These are phyloP conservation scores for Xiphophorus birchmanni DNA, from an alignment of 2,797 vertebrate species.

Conservation along the genomic window DNA sequence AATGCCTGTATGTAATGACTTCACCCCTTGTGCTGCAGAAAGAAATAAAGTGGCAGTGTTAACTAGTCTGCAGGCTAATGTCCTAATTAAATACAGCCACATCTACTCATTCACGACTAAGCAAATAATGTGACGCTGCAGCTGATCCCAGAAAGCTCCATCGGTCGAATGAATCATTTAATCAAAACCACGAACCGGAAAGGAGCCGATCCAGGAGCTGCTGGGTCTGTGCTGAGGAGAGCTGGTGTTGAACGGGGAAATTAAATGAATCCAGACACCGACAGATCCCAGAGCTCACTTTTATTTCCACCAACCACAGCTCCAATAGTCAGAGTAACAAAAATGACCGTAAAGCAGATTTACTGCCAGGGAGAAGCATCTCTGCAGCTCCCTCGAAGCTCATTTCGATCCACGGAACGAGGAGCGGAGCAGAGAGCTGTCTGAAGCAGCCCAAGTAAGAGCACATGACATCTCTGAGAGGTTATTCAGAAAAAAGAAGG, in stretches of 20 bases:
- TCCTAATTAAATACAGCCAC: constrained; percentile 16
- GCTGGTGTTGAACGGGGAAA: not conserved
- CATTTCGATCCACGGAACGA: constrained; percentile 60
- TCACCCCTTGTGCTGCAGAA: constrained; percentile 16
- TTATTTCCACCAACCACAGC: constrained; percentile 41
- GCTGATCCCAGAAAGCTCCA: constrained; percentile 18
- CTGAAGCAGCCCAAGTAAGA: constrained; percentile 20
- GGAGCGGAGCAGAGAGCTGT: constrained; percentile 37
- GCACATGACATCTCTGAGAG: constrained; percentile 3
- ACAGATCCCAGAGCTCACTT: constrained; percentile 15
- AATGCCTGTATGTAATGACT: constrained; percentile 58
- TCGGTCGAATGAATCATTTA: constrained; percentile 42
- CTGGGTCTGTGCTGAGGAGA: constrained; percentile 15
- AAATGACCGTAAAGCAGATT: constrained; percentile 66
- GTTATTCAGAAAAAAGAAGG: not conserved
- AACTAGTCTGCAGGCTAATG: not conserved
- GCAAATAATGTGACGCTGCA: constrained; percentile 29
- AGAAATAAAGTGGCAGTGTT: not conserved
- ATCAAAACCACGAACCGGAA: constrained; percentile 24
- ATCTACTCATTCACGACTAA: constrained; percentile 22
- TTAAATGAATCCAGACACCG: constrained; percentile 20
- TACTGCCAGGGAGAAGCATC: constrained; percentile 47
- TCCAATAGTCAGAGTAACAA: constrained; percentile 46
- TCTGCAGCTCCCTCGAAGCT: constrained; percentile 41
- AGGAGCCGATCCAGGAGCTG: constrained; percentile 22